Conservation (phyloP, 2,113 vertebrate species). For the Pterocles orientalis region DNA sequence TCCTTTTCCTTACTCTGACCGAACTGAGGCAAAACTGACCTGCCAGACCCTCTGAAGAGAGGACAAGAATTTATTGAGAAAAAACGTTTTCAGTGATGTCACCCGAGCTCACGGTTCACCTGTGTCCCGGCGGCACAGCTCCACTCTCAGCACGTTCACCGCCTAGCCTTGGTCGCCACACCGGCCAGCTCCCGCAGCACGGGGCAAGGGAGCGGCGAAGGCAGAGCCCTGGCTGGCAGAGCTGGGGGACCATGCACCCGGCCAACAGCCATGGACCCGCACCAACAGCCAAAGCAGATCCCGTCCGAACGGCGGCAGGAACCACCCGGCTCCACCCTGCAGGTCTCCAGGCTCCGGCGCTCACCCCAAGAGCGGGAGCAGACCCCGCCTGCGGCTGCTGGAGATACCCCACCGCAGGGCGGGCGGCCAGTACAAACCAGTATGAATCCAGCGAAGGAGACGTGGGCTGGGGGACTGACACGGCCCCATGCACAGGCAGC, state of each 20-base stretch:
- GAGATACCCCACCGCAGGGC: no score
- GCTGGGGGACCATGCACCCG: no score
- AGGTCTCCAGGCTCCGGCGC: no score
- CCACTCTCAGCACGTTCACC: not conserved
- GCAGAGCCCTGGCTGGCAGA: not conserved
- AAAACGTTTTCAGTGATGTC: not conserved
- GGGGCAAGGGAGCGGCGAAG: not conserved
- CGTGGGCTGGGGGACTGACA: no score
- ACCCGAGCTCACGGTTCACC: not conserved
- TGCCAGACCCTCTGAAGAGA: not conserved
- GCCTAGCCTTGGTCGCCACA: not conserved
- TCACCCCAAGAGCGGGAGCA: no score
- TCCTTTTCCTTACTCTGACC: not conserved
- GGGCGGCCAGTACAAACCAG: no score
- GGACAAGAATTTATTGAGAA: not conserved
- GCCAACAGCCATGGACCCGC: no score
- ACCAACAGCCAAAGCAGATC: rapidly evolving
- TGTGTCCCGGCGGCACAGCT: not conserved
- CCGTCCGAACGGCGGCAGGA: no score
- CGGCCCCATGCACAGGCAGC: no score
- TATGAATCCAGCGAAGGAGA: no score
- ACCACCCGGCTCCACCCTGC: no score
- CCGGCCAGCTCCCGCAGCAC: not conserved
- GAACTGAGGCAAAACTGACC: not conserved
- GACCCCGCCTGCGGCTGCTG: no score